Evolutionary conservation across 2,797 vertebrate genomes (phyloP).

Genomic region (Pelochelys cantorii): DNA sequence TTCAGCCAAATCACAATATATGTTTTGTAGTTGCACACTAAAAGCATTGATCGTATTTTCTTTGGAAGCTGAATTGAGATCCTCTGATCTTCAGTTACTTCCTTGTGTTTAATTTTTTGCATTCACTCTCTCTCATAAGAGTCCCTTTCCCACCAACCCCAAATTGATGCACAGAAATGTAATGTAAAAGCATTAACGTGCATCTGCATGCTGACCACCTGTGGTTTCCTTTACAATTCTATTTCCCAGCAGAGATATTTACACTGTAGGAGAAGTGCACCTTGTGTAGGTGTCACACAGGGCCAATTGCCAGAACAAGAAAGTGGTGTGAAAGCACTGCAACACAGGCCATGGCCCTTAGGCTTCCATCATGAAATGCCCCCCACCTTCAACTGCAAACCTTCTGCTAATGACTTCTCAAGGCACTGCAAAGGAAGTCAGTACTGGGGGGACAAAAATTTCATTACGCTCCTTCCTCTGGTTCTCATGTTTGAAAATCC

Average conservation of each 20-base stretch:
- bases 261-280: neutral
- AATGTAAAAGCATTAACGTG: neutral
- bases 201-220: neutral
- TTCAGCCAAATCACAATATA: neutral
- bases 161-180: neutral
- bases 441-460: neutral
- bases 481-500: neutral
- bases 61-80: neutral
- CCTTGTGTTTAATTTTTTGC: neutral
- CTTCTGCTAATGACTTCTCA: neutral
- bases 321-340: neutral
- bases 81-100: neutral
- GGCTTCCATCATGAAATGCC: rapidly evolving
- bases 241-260: neutral
- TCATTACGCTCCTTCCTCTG: neutral
- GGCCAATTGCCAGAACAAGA: neutral
- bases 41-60: neutral
- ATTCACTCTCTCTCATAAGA: neutral
- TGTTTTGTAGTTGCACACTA: neutral
- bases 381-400: neutral
- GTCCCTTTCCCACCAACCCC: neutral
- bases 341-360: neutral
- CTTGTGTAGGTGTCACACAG: rapidly evolving
- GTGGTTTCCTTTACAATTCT: neutral
- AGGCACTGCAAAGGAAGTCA: neutral